Percentiles rank a stretch among this genome's conserved stretches.
phyloP scores from a whole-genome alignment of 2,797 vertebrate species.

The Pantherophis vulpinus region DNA sequence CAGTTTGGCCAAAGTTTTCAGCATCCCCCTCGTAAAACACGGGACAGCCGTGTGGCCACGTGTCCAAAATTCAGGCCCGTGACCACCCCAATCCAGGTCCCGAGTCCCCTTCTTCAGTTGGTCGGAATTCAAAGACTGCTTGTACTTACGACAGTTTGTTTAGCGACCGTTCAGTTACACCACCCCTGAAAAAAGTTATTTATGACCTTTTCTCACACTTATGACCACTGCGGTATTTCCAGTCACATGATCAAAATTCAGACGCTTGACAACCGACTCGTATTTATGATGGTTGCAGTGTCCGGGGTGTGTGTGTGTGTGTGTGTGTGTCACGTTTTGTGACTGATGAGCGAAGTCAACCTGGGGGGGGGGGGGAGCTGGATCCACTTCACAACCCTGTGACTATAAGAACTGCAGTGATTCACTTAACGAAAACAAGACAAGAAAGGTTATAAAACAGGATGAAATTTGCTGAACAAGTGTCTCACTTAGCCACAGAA shows the following conservation, averaged over 20 bases:
- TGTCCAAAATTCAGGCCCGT: too few relatives aligned
- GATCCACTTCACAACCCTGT: background rate
- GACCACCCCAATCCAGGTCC: too few relatives aligned
- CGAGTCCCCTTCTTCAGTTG: too few relatives aligned
- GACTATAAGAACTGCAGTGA: too few relatives aligned
- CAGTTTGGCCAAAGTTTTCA: background rate
- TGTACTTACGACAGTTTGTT: background rate
- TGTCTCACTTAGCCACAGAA: background rate
- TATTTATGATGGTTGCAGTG: fast-evolving
- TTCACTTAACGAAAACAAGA: too few relatives aligned
- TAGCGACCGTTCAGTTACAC: background rate
- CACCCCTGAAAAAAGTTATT: background rate
- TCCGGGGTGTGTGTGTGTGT: fast-evolving
- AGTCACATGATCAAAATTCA: too few relatives aligned
- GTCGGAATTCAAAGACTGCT: background rate
- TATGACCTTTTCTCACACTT: background rate
- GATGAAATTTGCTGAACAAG: background rate
- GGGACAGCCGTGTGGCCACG: too few relatives aligned
- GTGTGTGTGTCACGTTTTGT: background rate
- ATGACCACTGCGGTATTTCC: fast-evolving
- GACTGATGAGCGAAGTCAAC: background rate
- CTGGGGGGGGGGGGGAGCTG: too few relatives aligned
- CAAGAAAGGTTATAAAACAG: background rate
- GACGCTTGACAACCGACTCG: fast-evolving
- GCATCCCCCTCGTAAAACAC: too few relatives aligned